These are phyloP conservation scores for Cyclina sinensis DNA, from an alignment of 1,140 invertebrate species.

Conservation along the genomic window DNA sequence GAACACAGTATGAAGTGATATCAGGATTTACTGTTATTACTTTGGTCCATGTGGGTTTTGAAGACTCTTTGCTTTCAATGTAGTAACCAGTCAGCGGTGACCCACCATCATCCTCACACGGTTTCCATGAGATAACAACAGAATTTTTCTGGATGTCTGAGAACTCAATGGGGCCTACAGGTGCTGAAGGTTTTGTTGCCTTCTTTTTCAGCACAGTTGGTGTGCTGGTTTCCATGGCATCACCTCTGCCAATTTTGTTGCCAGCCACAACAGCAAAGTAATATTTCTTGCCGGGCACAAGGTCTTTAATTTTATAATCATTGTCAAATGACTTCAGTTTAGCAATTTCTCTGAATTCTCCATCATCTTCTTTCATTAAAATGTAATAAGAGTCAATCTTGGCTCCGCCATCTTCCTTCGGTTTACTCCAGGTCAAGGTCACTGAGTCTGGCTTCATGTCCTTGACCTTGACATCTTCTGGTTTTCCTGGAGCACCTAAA, in stretches of 20 bases:
- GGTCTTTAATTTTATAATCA: conserved; percentile 95
- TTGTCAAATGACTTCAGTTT: conserved; percentile 91
- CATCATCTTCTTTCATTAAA: conserved; percentile 92
- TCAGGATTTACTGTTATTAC: conserved; percentile 92
- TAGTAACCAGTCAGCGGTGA: conserved; percentile 96
- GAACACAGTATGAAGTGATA: conserved; percentile 87
- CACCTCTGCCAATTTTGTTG: conserved; percentile 97
- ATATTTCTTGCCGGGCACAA: conserved; percentile 97
- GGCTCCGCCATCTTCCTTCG: conserved; percentile 94
- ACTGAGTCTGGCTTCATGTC: conserved; percentile 97
- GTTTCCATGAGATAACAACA: conserved; percentile 97
- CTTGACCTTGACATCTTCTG: conserved; percentile 91
- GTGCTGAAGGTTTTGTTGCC: conserved; percentile 91
- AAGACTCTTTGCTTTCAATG: conserved; percentile 95
- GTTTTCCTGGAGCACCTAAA: conserved; percentile 91
- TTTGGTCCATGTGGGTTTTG: conserved; percentile 91
- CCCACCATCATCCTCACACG: conserved; percentile 99
- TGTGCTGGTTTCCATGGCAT: conserved; percentile 95
- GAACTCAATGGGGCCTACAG: conserved; percentile 93
- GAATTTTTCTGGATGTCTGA: conserved; percentile 87
- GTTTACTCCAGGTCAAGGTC: conserved; percentile 95
- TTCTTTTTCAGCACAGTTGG: conserved; percentile 89
- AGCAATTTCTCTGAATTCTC: conserved; percentile 94
- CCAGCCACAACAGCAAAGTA: conserved; percentile 98
- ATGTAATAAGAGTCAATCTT: conserved; percentile 98